phyloP scores from a whole-genome alignment of 2,113 vertebrate species.

The Solenodon paradoxus region DNA sequence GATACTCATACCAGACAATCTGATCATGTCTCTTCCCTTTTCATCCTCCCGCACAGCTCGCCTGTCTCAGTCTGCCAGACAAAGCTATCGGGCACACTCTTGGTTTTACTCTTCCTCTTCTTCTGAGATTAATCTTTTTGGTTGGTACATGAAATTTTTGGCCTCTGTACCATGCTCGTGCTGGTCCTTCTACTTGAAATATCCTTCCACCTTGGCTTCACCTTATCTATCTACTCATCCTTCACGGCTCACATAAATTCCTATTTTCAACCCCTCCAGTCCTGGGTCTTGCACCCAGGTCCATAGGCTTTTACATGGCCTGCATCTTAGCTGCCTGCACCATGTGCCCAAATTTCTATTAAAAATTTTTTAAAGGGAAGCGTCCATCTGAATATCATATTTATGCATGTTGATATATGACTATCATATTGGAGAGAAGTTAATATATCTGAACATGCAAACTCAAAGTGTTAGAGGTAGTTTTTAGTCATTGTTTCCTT shows the following conservation, averaged over 20 bases:
- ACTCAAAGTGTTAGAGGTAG: background rate
- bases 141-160: background rate
- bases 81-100: background rate
- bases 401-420: background rate
- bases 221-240: background rate
- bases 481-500: background rate
- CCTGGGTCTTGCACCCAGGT: too few relatives aligned
- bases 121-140: background rate
- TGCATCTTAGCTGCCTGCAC: too few relatives aligned
- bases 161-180: background rate
- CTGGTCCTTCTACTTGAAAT: background rate
- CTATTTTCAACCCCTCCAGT: too few relatives aligned
- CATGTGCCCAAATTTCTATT: too few relatives aligned
- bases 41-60: background rate
- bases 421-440: background rate
- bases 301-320: too few relatives aligned
- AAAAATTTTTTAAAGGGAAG: background rate
- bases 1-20: background rate
- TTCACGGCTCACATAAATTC: background rate
- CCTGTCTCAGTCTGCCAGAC: background rate
- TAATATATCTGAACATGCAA: background rate
- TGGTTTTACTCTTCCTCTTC: background rate
- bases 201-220: background rate
- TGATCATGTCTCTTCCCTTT: background rate
- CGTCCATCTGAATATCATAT: background rate